Conservation (phyloP, 2,888 invertebrate genomes). For the Pristionchus exspectatus region DNA sequence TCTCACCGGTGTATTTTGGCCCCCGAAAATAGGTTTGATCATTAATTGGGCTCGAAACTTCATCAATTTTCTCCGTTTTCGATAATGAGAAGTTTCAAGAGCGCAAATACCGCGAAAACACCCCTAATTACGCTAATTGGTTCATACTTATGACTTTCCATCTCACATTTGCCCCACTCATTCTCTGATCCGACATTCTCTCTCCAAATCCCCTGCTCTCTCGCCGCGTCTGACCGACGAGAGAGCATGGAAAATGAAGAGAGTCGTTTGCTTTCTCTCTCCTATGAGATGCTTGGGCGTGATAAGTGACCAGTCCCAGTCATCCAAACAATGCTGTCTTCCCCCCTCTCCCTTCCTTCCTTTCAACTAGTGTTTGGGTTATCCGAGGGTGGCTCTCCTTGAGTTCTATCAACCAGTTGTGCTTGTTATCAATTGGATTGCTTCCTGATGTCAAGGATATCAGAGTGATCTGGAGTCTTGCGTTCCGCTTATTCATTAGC, state of each 20-base stretch:
- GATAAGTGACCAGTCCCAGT: constrained; percentile 39
- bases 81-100: not conserved
- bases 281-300: constrained; percentile 13
- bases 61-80: not conserved
- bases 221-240: not conserved
- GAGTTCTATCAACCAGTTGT: too few relatives aligned
- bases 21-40: not conserved
- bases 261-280: not conserved
- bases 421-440: too few relatives aligned
- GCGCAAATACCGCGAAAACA: not conserved
- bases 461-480: too few relatives aligned
- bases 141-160: not conserved
- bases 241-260: too few relatives aligned
- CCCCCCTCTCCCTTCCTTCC: not conserved
- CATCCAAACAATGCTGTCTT: constrained; percentile 39
- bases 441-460: too few relatives aligned
- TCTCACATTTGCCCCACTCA: constrained; percentile 2
- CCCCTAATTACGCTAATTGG: not conserved
- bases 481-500: too few relatives aligned
- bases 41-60: too few relatives aligned
- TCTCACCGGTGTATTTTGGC: not conserved
- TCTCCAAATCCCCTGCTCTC: not conserved
- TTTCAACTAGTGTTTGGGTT: not conserved
- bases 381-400: too few relatives aligned
- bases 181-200: not conserved